These are phyloP conservation scores for Lithobates sylvaticus DNA, from an alignment of 2,797 vertebrate species.

Conservation along the genomic window DNA sequence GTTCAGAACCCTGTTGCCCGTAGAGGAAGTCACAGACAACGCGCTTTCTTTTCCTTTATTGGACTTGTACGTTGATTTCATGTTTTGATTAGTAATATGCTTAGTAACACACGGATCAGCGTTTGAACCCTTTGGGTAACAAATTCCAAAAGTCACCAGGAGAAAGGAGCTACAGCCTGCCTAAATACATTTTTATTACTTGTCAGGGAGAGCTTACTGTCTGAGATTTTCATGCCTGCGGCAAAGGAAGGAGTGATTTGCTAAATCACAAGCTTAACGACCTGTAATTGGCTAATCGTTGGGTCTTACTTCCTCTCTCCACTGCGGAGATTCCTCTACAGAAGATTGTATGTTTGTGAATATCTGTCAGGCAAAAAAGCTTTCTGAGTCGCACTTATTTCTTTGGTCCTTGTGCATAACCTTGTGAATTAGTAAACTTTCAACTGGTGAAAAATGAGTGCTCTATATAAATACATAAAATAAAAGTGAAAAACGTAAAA, in stretches of 20 bases:
- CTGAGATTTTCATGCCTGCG: slow-evolving; percentile 24
- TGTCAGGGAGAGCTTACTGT: slow-evolving; percentile 32
- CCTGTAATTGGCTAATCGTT: slow-evolving; percentile 56
- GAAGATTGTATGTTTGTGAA: neutral
- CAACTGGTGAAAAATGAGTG: too few relatives aligned
- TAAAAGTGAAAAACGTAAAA: too few relatives aligned
- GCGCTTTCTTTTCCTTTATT: neutral
- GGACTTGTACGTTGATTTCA: neutral
- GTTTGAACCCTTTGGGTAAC: neutral
- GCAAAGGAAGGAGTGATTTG: slow-evolving; percentile 50
- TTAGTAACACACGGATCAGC: neutral
- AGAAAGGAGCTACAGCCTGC: neutral
- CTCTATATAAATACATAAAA: too few relatives aligned
- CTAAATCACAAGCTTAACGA: slow-evolving; percentile 50
- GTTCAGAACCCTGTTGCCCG: neutral
- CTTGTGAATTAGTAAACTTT: too few relatives aligned
- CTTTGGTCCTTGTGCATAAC: too few relatives aligned
- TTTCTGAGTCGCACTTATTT: neutral
- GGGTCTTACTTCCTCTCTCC: slow-evolving; percentile 8
- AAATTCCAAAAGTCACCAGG: neutral
- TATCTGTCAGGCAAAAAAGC: neutral
- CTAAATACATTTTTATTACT: slow-evolving; percentile 41
- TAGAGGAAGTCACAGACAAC: neutral
- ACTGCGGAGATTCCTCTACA: neutral
- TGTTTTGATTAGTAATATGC: neutral